A percentile compares a stretch with the other conserved stretches of the same genome.
These are phyloP conservation scores for Pterocles orientalis DNA, from an alignment of 2,113 vertebrate species.

Conservation along the genomic window DNA sequence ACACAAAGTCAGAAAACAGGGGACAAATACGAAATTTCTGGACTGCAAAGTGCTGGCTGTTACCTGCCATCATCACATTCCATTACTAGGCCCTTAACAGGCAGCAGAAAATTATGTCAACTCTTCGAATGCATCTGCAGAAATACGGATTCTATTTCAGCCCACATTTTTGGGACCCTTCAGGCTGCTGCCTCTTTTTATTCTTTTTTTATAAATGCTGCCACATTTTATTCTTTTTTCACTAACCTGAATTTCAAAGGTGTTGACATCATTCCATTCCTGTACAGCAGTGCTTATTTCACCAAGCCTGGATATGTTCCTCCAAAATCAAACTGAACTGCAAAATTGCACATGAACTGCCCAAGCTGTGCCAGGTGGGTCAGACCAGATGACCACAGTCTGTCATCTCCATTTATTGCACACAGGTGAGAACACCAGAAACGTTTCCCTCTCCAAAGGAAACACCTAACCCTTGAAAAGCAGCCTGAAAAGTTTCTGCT, in stretches of 20 bases:
- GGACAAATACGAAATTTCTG: neutral
- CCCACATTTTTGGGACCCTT: neutral
- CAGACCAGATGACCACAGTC: neutral
- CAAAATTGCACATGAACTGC: neutral
- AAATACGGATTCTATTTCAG: neutral
- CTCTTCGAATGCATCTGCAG: fast-evolving
- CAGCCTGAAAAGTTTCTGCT: neutral
- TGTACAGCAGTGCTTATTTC: neutral
- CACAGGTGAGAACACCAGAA: neutral
- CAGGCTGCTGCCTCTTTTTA: neutral
- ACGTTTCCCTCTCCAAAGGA: neutral
- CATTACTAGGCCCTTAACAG: neutral
- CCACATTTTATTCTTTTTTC: neutral
- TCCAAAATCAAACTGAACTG: neutral
- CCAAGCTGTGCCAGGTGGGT: neutral
- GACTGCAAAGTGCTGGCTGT: neutral
- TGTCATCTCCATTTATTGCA: neutral
- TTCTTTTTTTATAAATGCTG: neutral
- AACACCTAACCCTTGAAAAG: neutral
- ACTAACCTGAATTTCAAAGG: neutral
- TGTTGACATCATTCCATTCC: neutral
- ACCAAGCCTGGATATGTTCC: neutral
- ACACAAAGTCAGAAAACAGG: neutral
- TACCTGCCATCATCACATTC: neutral
- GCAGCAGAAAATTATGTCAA: neutral